Base-by-base conservation (phyloP, 2,113 vertebrate genomes). In the Sorex araneus region DNA sequence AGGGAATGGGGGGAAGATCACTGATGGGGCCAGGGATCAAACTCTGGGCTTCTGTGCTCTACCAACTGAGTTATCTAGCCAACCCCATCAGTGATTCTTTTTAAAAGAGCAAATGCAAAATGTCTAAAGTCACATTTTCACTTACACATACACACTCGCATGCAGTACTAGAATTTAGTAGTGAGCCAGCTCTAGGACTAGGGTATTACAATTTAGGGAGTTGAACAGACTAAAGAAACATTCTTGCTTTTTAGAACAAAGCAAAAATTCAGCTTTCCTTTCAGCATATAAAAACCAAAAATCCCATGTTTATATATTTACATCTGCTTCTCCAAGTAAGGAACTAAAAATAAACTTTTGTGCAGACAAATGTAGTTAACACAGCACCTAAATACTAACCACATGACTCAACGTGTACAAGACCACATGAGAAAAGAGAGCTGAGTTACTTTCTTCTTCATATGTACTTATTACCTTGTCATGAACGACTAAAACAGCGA, bases 391-490 rank as follows among this genome's bases (percentile, higher is more conserved):
- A 93, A 12, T 3, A 40, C 73, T 67, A n/a, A n/a, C 54, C 4
- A 0, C 47, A 30, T 45, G 25, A 64, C 32, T 94, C 67, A 83
- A 70, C 85, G 78, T 92, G 40, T 45, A 90, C 90, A 89, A 93
- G 83, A 71, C 67, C 40, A 40, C 67, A 86, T 82, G 64, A 32
- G 23, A 79, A 32, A 32, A 3, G 12, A 83, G 8, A 70, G 36
- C 21, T 2, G 4, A 25, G 85, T 87, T 81, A 81, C 25, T 89
- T 84, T 71, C 85, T 91, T 66, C 36, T 88, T 73, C n/a, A 80
- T 70, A 43, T 94, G 32, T 84, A 36, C 47, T 13, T 40, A 40
- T 40, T 40, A 40, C 69, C 78, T 89, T 74, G 67, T 83, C 45
- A 27, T 2, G 0, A 93, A 88, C 32, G 82, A 54, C 32, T 67